Evolutionary conservation across 2,797 vertebrate genomes (phyloP), one percentile per base, ranked within the genome.

Genomic region (Hydrophis major): DNA sequence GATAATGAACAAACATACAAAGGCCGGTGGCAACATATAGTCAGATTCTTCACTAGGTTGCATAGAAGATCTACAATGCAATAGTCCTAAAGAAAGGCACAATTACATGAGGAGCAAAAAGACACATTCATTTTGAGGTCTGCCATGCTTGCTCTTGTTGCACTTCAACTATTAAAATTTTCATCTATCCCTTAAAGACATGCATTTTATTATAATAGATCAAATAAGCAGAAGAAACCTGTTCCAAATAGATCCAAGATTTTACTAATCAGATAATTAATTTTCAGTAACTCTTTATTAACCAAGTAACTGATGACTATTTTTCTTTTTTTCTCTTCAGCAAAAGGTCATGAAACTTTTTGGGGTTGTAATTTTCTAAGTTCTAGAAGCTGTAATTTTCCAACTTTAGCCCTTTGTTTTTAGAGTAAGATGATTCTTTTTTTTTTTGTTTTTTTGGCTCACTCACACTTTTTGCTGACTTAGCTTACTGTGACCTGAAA

Each of bases 351-450:
- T 91, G 86, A 93, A 91, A 83, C 47, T 27, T 86, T 27, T 74
- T 56, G 66, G 16, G 47, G 16, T 50, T 86, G 32, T 93, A 91
- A 93, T 93, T 93, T 91, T 93, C 87, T 66, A 27, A 86, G 59
- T 27, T 89, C 42, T 89, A 57, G 7, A 93, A 63, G 90, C 55
- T 63, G 32, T 93, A 93, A 93, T 93, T 93, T 93, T 93, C 93
- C 91, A 89, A 90, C 60, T 93, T 93, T 90, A 93, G 89, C 59
- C 69, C 47, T 61, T 89, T 91, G 93, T 93, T 93, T 93, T 89
- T 86, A 91, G 50, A 93, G 90, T 89, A 91, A 91, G 50, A 37
- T 86, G 69, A 91, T 93, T 18, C 55, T 86, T 90, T 27, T 86
- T 42, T 89, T 86, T 86, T 83, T 18, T 55, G 66, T 87, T 22